Base-by-base conservation (phyloP, 2,113 vertebrate species). In the Vulpes lagopus region DNA sequence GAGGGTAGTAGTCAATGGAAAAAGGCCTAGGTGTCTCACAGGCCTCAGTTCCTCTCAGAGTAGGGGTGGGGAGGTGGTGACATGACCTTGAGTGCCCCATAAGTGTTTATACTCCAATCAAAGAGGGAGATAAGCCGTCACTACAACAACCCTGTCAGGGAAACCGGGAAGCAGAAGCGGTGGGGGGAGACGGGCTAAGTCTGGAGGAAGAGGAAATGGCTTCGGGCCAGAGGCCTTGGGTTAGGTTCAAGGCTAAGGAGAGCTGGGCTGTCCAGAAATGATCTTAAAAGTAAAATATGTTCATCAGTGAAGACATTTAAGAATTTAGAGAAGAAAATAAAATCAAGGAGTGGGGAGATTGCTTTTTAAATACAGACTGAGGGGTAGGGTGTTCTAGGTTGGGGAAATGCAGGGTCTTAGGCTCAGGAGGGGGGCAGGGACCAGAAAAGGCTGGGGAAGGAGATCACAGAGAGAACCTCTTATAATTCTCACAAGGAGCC, bases 171-270 rank as follows among this genome's bases (percentile, higher is more conserved):
- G 22, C 32, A 76, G 25, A 30, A 78, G 32, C 16, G 76, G 2
- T 38, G 15, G 67, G 57, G 27, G 60, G 23, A 12, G 32, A 5
- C 22, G 16, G 55, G 85, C 53, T 17, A 27, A 83, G 67, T 76
- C 35, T 25, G 12, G 32, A 59, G 25, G 27, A 55, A 79, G 43
- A 91, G 22, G 95, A 71, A 91, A 35, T 0, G 4, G 49, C 35
- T 78, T 93, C 60, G 16, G 51, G 51, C 51, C 27, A 12, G 22
- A 94, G 43, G 55, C 57, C 90, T 96, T n/a, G 12, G 51, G 83
- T 59, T 76, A 85, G 35, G 81, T 81, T 92, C 96, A 92, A 74
- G 85, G 88, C 74, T 22, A 57, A 90, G 32, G n/a, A 74, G 16
- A 83, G 74, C 43, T 79, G 55, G 55, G 43, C 38, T 89, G 71